Evolutionary conservation across 2,888 invertebrate genomes (phyloP).

Genomic region (Frankliniella fusca): DNA sequence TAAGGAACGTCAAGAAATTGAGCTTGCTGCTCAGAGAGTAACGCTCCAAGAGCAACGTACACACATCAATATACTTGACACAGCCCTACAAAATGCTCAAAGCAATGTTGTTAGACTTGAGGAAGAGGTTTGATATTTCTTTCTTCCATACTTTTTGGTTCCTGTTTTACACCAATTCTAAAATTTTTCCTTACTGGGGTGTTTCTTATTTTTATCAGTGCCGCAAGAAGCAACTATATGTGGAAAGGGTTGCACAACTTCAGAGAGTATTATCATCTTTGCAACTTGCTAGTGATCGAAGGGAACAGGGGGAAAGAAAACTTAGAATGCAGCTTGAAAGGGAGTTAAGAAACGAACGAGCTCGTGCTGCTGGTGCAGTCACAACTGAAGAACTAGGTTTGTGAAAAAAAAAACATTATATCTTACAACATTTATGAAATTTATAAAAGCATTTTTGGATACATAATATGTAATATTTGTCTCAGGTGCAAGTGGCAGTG

Average conservation of each 20-base stretch:
- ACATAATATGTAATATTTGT: not conserved
- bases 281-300: slow-evolving; percentile 76
- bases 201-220: slow-evolving; percentile 52
- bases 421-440: not conserved
- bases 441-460: not conserved
- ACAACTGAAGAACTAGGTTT: not conserved
- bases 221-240: slow-evolving; percentile 78
- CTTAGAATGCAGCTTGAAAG: slow-evolving; percentile 78
- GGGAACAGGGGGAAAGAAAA: slow-evolving; percentile 80
- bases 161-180: slow-evolving; percentile 28
- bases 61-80: slow-evolving; percentile 88
- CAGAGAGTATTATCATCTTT: slow-evolving; percentile 76
- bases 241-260: slow-evolving; percentile 77
- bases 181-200: not conserved
- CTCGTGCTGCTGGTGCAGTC: slow-evolving; percentile 35
- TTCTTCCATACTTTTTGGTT: slow-evolving; percentile 20
- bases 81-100: slow-evolving; percentile 86
- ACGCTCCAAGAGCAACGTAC: slow-evolving; percentile 87
- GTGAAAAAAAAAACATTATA: not conserved
- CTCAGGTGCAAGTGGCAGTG: slow-evolving; percentile 44
- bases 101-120: slow-evolving; percentile 81
- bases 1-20: slow-evolving; percentile 89
- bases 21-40: slow-evolving; percentile 81
- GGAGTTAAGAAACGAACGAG: slow-evolving; percentile 65
- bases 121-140: slow-evolving; percentile 63